Evolutionary conservation across 2,888 invertebrate genomes (phyloP).

Genomic region (Nomada ruficornis): DNA sequence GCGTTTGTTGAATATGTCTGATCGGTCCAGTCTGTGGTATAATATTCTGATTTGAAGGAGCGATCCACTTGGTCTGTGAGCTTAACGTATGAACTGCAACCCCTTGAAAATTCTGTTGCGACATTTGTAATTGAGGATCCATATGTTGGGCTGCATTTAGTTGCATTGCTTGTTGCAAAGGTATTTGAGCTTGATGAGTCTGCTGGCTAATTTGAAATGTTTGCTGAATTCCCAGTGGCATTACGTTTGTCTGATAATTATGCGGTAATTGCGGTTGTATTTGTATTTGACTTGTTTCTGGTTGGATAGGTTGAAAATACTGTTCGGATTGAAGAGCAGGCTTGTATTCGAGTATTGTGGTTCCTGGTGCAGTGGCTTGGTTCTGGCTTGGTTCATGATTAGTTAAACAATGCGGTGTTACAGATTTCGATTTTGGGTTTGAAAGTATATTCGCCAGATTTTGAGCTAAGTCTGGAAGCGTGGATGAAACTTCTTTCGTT

Average conservation of each 20-base stretch:
- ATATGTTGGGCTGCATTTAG: constrained; percentile 56
- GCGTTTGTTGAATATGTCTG: constrained; percentile 66
- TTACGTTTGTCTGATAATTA: constrained; percentile 67
- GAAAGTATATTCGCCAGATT: constrained; percentile 83
- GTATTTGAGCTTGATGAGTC: constrained; percentile 61
- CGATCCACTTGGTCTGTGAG: constrained; percentile 66
- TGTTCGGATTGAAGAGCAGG: constrained; percentile 77
- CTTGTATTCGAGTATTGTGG: constrained; percentile 61
- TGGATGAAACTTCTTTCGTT: constrained; percentile 81
- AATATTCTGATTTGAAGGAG: constrained; percentile 54
- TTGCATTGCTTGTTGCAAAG: constrained; percentile 61
- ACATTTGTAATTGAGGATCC: constrained; percentile 63
- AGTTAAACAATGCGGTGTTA: constrained; percentile 74
- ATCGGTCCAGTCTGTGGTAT: constrained; percentile 70
- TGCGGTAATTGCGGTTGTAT: constrained; percentile 69
- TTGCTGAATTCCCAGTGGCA: constrained; percentile 67
- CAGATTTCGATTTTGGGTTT: constrained; percentile 81
- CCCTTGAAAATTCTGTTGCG: constrained; percentile 61
- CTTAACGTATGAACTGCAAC: constrained; percentile 47
- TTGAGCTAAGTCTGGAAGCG: constrained; percentile 82
- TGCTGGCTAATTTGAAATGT: constrained; percentile 64
- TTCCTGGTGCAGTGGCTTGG: constrained; percentile 34
- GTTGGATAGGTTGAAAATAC: constrained; percentile 81
- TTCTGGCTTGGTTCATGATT: constrained; percentile 70
- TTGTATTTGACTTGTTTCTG: constrained; percentile 75